phyloP scores from a whole-genome alignment of 1,140 invertebrate species.

The Daktulosphaira vitifoliae region DNA sequence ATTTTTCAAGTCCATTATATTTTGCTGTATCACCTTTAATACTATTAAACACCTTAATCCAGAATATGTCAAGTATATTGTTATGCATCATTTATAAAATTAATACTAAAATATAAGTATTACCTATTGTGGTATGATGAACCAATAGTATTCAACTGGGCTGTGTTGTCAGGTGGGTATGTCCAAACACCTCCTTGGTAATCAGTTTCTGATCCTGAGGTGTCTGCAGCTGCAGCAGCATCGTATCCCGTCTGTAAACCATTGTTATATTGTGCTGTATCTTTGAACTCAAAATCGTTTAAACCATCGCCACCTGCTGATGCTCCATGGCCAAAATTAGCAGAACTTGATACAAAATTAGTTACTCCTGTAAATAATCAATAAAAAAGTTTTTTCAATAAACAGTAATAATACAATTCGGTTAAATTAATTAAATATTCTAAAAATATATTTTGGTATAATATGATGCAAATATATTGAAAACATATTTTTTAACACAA shows the following conservation, averaged over 20 bases:
- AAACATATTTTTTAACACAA: too few species aligned
- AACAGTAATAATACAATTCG: too few species aligned
- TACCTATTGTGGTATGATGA: not conserved
- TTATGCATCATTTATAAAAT: too few species aligned
- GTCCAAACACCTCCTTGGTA: constrained; percentile 37
- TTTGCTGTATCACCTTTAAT: too few species aligned
- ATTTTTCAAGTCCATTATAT: too few species aligned
- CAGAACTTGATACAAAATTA: constrained; percentile 42
- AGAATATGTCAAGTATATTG: too few species aligned
- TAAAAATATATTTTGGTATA: too few species aligned
- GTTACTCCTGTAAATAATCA: constrained; percentile 35
- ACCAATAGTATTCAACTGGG: not conserved
- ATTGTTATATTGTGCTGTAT: constrained; percentile 13
- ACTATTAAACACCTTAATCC: too few species aligned
- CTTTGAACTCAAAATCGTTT: constrained; percentile 60
- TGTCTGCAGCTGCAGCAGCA: constrained; percentile 34
- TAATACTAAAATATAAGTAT: too few species aligned
- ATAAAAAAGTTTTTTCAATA: too few species aligned
- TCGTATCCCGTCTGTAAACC: constrained; percentile 13
- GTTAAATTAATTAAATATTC: too few species aligned
- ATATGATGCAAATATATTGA: too few species aligned
- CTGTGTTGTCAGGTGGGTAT: constrained; percentile 35
- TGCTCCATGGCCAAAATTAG: constrained; percentile 45
- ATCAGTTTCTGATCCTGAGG: constrained; percentile 38
- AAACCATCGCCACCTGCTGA: constrained; percentile 44